Evolutionary conservation across 1,140 invertebrate genomes (phyloP).

Genomic region (Wiebesia pumilae): DNA sequence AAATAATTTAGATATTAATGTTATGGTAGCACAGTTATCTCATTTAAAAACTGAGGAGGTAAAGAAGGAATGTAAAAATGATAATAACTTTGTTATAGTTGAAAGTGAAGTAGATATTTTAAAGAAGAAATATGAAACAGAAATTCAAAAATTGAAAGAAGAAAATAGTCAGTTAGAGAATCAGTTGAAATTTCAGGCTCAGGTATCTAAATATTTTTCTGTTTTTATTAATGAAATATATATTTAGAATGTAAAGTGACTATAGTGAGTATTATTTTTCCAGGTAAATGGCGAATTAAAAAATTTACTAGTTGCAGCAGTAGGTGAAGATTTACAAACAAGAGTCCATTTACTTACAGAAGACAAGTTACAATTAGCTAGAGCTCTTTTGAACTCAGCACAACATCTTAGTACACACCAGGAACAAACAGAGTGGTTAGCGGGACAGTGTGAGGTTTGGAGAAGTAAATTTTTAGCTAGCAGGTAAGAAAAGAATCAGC

Average conservation of each 20-base stretch:
- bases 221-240: conserved; percentile 5
- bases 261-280: conserved; percentile 43
- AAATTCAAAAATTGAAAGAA: conserved; percentile 78
- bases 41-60: conserved; percentile 77
- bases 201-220: conserved; percentile 67
- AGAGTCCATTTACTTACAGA: conserved; percentile 91
- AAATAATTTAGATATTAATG: conserved; percentile 83
- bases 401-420: conserved; percentile 90
- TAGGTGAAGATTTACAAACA: conserved; percentile 93
- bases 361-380: conserved; percentile 91
- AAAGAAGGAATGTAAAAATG: conserved; percentile 53
- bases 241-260: conserved; percentile 29
- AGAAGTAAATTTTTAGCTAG: conserved; percentile 95
- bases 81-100: conserved; percentile 58
- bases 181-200: conserved; percentile 83
- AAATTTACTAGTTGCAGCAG: conserved; percentile 92
- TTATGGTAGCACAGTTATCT: conserved; percentile 81
- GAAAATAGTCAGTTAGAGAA: conserved; percentile 81
- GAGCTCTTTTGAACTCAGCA: conserved; percentile 88
- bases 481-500: conserved; percentile 76
- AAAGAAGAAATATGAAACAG: conserved; percentile 73
- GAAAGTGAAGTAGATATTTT: conserved; percentile 58
- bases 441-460: conserved; percentile 96
- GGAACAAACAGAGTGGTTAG: conserved; percentile 93
- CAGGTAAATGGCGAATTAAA: conserved; percentile 95